phyloP scores from a whole-genome alignment of 1,140 invertebrate species.

The Piezodorus guildinii region DNA sequence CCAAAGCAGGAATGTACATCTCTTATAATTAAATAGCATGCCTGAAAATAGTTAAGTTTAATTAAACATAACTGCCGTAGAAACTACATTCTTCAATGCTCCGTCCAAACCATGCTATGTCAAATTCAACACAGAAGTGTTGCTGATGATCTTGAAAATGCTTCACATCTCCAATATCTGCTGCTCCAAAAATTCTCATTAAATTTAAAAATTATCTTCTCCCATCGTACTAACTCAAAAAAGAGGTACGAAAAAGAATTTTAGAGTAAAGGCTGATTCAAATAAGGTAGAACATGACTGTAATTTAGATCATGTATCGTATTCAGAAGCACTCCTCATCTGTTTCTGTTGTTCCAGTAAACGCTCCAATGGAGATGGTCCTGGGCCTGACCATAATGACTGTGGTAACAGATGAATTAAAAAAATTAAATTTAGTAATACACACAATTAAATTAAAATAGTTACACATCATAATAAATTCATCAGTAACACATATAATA shows the following conservation, averaged over 20 bases:
- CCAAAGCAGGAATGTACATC: no score
- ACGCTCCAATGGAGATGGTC: constrained; percentile 62
- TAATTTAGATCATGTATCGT: constrained; percentile 17
- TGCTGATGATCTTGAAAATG: background rate
- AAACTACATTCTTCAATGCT: background rate
- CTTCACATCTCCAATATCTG: background rate
- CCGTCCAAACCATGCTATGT: background rate
- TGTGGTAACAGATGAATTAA: constrained; percentile 32
- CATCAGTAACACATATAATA: no score
- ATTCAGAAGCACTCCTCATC: constrained; percentile 31
- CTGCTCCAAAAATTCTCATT: background rate
- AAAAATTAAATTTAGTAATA: no score
- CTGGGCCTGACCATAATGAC: constrained; percentile 65
- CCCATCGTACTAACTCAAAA: constrained; percentile 7
- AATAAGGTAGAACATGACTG: background rate
- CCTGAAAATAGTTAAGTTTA: background rate
- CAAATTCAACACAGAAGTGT: background rate
- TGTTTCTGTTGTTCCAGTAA: constrained; percentile 70
- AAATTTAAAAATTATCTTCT: constrained; percentile 1
- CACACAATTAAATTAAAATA: background rate
- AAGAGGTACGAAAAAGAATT: constrained; percentile 10
- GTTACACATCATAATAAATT: no score
- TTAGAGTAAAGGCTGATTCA: constrained; percentile 5
- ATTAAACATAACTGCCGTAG: background rate
- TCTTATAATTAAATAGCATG: background rate